Base-by-base conservation (phyloP, 2,888 invertebrate genomes). In the Dasysyrphus albostriatus region DNA sequence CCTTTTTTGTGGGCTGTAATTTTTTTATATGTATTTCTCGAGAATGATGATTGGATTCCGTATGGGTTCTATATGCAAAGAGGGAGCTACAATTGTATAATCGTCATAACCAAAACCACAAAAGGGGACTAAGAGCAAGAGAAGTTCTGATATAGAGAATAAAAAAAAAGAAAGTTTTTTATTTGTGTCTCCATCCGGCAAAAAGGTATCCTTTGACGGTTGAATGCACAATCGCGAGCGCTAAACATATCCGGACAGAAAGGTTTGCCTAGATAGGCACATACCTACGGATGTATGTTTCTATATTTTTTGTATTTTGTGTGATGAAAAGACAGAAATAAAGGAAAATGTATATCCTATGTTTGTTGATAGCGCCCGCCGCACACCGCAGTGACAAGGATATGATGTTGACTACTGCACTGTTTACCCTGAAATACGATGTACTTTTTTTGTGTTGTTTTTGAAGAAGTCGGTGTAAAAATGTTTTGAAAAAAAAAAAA, bases 171-270 rank as follows among this genome's bases (percentile, higher is more conserved):
- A 63, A 77, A 74, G n/a, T n/a, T n/a, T n/a, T 73, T 49, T 77
- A 83, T 87, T 75, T 87, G 78, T 87, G 67, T 87, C 78, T 87
- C 74, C 78, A 87, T 87, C 83, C 79, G 87, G 87, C 49, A 75
- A 87, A 78, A 83, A 79, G 83, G 78, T 83, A 87, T 83, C 87
- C 87, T 83, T 83, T 83, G 83, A 83, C 87, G 78, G 83, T 82
- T 82, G 83, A 87, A 87, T 87, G 79, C 83, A 83, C 83, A 87
- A 87, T 87, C 83, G 78, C 65, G 67, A 65, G 63, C 81, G 77
- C 81, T 85, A 87, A 87, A 87, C 83, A 87, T 79, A 79, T 83
- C 82, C 87, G 75, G 72, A 49, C 56, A 56, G 47, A 63, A 19
- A 34, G 14, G 61, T 24, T 39, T 42, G 19, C 51, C 6, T 14